A percentile compares a stretch with the other conserved stretches of the same genome.
Evolutionary conservation across 2,888 invertebrate species (phyloP).

Genomic region (Carterocephalus palaemon): DNA sequence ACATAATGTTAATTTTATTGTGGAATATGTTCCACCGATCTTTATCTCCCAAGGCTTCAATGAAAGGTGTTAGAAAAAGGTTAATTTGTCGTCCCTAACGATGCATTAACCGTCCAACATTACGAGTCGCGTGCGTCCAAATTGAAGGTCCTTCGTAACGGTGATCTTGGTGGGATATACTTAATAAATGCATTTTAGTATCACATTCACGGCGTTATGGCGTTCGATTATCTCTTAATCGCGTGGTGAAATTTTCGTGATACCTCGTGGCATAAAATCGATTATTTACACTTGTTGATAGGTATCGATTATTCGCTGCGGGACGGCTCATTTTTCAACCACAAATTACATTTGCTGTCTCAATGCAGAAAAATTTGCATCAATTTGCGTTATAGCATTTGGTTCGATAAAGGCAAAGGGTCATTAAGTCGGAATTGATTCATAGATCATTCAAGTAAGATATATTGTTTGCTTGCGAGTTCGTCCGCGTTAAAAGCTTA

Average conservation of each 20-base stretch:
- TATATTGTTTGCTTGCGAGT: too few species aligned
- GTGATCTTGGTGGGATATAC: conserved; percentile 7
- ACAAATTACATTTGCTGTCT: conserved; percentile 27
- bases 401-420: conserved; percentile 1
- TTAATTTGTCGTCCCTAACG: neutral
- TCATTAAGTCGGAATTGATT: conserved; percentile 8
- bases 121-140: neutral
- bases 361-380: conserved; percentile 21
- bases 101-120: neutral
- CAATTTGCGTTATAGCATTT: conserved; percentile 8
- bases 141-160: conserved; percentile 2
- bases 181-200: conserved; percentile 13
- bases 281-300: conserved; percentile 32
- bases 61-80: conserved; percentile 2
- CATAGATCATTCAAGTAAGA: conserved; percentile 1
- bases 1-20: too few species aligned
- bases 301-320: conserved; percentile 32
- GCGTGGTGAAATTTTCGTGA: neutral
- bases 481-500: too few species aligned
- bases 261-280: conserved; percentile 28
- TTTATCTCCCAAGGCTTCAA: neutral
- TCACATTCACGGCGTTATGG: neutral
- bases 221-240: conserved; percentile 15
- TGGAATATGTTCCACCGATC: too few species aligned
- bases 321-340: conserved; percentile 26